phyloP scores from a whole-genome alignment of 2,113 vertebrate species.

The Cephalopterus ornatus region DNA sequence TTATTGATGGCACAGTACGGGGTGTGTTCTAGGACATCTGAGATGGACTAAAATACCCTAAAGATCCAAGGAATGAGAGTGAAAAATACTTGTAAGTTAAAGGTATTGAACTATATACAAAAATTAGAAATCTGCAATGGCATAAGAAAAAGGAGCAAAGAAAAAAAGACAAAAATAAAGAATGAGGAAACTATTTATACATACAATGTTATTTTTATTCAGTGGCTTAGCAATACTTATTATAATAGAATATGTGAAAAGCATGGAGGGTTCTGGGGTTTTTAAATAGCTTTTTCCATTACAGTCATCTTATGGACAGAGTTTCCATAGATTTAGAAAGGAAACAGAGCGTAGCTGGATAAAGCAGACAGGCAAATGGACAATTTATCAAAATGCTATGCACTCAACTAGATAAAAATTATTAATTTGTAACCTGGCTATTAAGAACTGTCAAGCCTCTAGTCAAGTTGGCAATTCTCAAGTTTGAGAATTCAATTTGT shows the following conservation, averaged over 20 bases:
- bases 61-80: not conserved
- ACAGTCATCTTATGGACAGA: not conserved
- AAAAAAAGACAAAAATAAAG: not conserved
- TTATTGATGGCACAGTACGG: not conserved
- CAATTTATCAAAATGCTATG: conserved; percentile 41
- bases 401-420: conserved; percentile 24
- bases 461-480: conserved; percentile 24
- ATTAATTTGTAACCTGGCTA: conserved; percentile 33
- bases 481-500: conserved; percentile 44
- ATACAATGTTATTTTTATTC: not conserved
- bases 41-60: not conserved
- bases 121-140: not conserved
- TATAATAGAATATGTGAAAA: not conserved
- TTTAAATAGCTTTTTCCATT: not conserved
- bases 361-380: conserved; percentile 25
- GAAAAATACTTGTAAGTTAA: not conserved
- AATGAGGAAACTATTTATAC: not conserved
- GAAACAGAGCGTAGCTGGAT: not conserved
- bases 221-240: not conserved
- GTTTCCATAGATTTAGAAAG: not conserved
- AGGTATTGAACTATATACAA: not conserved
- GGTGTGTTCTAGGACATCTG: not conserved
- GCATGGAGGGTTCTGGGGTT: not conserved
- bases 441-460: conserved; percentile 43
- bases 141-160: not conserved